Base-by-base conservation (phyloP, 30 jellyfish, hydroid and myxozoan genomes). In the Morbakka virulenta region DNA sequence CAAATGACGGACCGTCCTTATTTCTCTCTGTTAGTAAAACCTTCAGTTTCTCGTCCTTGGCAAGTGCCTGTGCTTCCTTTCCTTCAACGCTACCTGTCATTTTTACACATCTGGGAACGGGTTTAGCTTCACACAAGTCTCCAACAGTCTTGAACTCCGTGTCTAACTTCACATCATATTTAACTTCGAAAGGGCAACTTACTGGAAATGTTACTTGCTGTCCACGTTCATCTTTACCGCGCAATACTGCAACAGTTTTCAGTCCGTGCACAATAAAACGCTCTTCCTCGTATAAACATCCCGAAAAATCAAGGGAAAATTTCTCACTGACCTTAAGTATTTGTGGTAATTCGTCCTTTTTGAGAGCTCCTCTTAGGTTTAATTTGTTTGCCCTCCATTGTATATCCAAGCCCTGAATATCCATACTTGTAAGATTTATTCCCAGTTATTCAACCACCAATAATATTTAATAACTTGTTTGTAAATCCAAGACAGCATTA, bases 11-110 rank as follows among this genome's bases (percentile, higher is more conserved):
- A 64, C 89, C 95, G 25, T 67, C 31, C 21, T 85, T 87, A 28
- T 79, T 81, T 51, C 88, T 72, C 36, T 90, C 98, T 3, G 85
- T 79, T 30, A 90, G 35, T 61, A 90, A 83, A 1, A 84, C 93
- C 51, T 90, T 90, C 80, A 90, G 57, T 30, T 95, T 69, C 57
- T 90, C 98, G n/a, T 95, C 98, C 24, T 33, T 83, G 17, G 63
- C 67, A 2, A 82, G 62, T 23, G 36, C 48, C 21, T 48, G 77
- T 3, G 21, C 36, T 20, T 82, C 94, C 50, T 64, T 74, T 30
- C 47, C 72, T 13, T 31, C 48, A 49, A 67, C 71, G 65, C 68
- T 82, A 9, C 80, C 41, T 32, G 72, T 69, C 32, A 90, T 86
- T 62, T 90, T 92, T 20, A 90, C 98, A 63, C 50, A 90, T 47